Percentiles rank a stretch among this genome's conserved stretches.
Evolutionary conservation across 1,140 invertebrate species (phyloP).

Genomic region (Scaptomyza montana): DNA sequence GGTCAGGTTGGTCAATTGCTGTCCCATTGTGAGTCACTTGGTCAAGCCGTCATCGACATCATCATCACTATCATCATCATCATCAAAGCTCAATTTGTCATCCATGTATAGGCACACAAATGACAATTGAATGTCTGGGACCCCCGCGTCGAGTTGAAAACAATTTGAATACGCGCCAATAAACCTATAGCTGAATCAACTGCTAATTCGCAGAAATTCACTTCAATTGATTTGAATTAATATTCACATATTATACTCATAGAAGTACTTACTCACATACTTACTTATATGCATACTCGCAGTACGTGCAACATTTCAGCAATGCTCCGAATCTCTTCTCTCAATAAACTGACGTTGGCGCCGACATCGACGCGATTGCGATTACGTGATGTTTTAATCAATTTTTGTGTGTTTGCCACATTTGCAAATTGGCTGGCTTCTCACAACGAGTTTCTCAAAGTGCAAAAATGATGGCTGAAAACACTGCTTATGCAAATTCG

Average conservation of each 20-base stretch:
- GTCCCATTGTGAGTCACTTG: constrained; percentile 62
- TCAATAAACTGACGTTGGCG: constrained; percentile 30
- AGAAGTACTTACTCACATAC: constrained; percentile 37
- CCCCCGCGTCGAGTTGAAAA: constrained; percentile 14
- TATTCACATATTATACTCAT: constrained; percentile 40
- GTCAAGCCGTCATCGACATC: background rate
- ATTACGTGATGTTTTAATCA: constrained; percentile 81
- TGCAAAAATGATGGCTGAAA: constrained; percentile 60
- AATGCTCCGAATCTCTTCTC: constrained; percentile 11
- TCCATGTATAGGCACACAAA: constrained; percentile 17
- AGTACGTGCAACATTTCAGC: constrained; percentile 62
- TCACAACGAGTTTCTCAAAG: constrained; percentile 29
- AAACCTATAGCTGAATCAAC: constrained; percentile 49
- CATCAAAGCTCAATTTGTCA: constrained; percentile 57
- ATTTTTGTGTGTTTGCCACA: constrained; percentile 54
- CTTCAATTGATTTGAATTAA: constrained; percentile 63
- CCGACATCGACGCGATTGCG: constrained; percentile 44
- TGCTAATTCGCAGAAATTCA: constrained; percentile 55
- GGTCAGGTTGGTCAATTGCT: constrained; percentile 40
- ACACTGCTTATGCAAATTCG: constrained; percentile 69
- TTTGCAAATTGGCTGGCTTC: constrained; percentile 42
- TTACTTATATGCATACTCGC: background rate
- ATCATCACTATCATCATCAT: constrained; percentile 3
- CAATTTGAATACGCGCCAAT: constrained; percentile 57
- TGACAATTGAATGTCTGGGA: constrained; percentile 21